Evolutionary conservation across 1,140 invertebrate species (phyloP), one percentile per base, ranked within the genome.

Genomic region (Camponotus pennsylvanicus): DNA sequence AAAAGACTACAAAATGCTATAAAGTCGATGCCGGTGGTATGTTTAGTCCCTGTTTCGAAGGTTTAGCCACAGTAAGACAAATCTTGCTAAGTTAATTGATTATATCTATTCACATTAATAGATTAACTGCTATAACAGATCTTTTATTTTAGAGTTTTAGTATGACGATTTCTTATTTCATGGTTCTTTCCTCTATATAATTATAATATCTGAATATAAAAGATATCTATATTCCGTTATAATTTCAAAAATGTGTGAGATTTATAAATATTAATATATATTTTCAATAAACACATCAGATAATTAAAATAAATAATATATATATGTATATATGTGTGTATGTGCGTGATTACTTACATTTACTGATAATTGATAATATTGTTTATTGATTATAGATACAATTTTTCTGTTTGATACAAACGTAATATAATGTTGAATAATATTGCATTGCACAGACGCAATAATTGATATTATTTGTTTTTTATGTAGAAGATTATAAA

Each of bases 1-100:
- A 64, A 27, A 84, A 77, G 7, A 77, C 70, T 42, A 75, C 59
- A 40, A 84, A 55, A 52, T 37, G 42, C 64, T 84, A 77, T 21
- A 77, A 63, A 52, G 73, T 77, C 15, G 42, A 64, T 32, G 73
- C 73, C 5, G 82, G 42, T 66, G 71, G 82, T 64, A 66, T 84
- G 42, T 77, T 84, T 42, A 40, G 1, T 75, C 70, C 59, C 0
- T 77, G 57, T 18, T 77, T 64, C 13, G 71, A 84, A 63, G 71
- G 71, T 64, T 40, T 84, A 32, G 32, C 59, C 2, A 64, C 42
- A 49, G 82, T 84, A 52, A 71, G 67, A 27, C 27, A 79, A 40
- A 71, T 42, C 0, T 66, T 9, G 32, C 45, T 11, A 15, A 7
- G 21, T 32, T 49, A 1, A 13, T 5, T 27, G 27, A 27, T 27